These are phyloP conservation scores for Drosophila cognata DNA, from an alignment of 2,888 invertebrate genomes.

Conservation along the genomic window DNA sequence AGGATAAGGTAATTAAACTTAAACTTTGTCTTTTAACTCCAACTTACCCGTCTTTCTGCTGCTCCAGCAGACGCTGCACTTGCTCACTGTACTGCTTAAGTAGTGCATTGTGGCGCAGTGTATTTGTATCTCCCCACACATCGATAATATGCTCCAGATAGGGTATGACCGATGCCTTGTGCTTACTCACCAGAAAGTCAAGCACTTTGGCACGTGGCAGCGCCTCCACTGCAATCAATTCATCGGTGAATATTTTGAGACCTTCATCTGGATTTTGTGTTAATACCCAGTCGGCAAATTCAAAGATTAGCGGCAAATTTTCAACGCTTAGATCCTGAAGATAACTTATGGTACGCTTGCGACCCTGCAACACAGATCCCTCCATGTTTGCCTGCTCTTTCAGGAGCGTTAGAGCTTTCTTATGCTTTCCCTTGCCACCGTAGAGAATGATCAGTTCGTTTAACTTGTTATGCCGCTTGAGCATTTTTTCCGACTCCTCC, in stretches of 20 bases:
- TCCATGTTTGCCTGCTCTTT: constrained; percentile 89
- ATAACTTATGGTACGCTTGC: constrained; percentile 94
- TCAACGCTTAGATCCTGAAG: constrained; percentile 94
- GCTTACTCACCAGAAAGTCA: constrained; percentile 93
- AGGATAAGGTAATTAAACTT: neutral
- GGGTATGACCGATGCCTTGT: constrained; percentile 93
- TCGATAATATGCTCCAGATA: constrained; percentile 98
- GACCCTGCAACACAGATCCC: constrained; percentile 90
- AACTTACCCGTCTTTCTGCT: constrained; percentile 49
- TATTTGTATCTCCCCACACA: constrained; percentile 93
- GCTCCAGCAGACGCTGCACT: constrained; percentile 85
- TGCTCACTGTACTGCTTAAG: constrained; percentile 95
- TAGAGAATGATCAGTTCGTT: constrained; percentile 98
- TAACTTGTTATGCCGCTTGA: constrained; percentile 94
- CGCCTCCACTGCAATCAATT: constrained; percentile 93
- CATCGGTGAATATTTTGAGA: constrained; percentile 94
- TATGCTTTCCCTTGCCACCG: constrained; percentile 96
- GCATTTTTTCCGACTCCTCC: constrained; percentile 95
- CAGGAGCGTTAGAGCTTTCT: constrained; percentile 95
- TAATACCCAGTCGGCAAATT: constrained; percentile 97
- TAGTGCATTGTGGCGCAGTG: constrained; percentile 95
- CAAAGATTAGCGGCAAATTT: constrained; percentile 94
- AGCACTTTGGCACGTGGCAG: constrained; percentile 95
- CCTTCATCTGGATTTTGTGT: constrained; percentile 95
- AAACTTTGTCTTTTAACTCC: neutral